Conservation (phyloP, 2,797 vertebrate species). For the Enteromius viviparus region DNA sequence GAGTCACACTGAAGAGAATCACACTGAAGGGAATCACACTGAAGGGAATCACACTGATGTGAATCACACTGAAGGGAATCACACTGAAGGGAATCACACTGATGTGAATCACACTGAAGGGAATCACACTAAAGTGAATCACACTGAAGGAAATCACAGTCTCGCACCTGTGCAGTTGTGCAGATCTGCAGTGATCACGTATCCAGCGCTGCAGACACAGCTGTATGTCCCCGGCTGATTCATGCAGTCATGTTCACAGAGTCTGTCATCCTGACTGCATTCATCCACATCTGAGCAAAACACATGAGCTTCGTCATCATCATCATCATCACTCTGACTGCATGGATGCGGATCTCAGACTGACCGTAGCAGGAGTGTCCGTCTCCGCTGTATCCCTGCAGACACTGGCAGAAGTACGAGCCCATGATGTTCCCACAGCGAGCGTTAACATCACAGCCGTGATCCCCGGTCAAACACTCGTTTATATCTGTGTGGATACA, state of each 20-base stretch:
- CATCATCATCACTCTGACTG: neutral
- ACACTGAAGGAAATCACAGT: neutral
- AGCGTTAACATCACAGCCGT: constrained; percentile 79
- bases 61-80: too few species aligned
- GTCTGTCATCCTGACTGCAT: constrained; percentile 73
- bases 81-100: too few species aligned
- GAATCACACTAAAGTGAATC: too few species aligned
- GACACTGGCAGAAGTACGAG: constrained; percentile 85
- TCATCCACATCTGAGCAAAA: constrained; percentile 78
- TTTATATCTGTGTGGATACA: constrained; percentile 75
- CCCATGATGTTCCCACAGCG: constrained; percentile 83
- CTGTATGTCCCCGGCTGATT: constrained; percentile 74
- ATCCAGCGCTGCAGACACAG: constrained; percentile 75
- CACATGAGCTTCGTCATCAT: neutral
- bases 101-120: too few species aligned
- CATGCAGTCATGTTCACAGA: constrained; percentile 78
- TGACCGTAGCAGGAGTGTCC: constrained; percentile 81
- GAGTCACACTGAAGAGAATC: too few species aligned
- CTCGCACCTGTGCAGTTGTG: constrained; percentile 78
- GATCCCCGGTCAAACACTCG: constrained; percentile 76
- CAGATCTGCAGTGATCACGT: constrained; percentile 69
- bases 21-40: too few species aligned
- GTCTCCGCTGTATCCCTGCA: constrained; percentile 81
- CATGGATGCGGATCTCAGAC: constrained; percentile 42
- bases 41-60: too few species aligned